Conservation (phyloP, 1,140 invertebrate species). For the Euura saliciscinereae region DNA sequence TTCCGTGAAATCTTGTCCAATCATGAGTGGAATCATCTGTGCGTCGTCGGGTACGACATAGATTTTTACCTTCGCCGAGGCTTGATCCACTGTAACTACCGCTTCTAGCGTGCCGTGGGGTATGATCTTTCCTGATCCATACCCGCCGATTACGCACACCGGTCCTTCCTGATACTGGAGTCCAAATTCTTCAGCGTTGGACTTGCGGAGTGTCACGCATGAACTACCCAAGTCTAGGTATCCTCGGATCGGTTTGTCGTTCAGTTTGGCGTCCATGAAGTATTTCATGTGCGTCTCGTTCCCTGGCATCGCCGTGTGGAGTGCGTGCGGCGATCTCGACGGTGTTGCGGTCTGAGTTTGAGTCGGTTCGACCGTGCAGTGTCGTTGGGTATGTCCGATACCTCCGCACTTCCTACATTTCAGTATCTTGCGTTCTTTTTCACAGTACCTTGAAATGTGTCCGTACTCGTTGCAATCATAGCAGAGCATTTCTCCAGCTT, state of each 20-base stretch:
- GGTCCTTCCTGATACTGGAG: background rate
- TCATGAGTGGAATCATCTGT: conserved; percentile 21
- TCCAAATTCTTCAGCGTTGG: background rate
- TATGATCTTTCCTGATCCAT: conserved; percentile 18
- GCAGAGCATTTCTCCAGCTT: conserved; percentile 14
- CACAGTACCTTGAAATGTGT: conserved; percentile 6
- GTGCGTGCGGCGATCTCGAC: background rate
- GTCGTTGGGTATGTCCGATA: background rate
- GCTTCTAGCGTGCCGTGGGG: conserved; percentile 15
- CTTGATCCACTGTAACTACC: conserved; percentile 12
- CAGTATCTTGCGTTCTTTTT: conserved; percentile 9
- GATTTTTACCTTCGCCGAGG: conserved; percentile 4
- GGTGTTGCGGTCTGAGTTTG: background rate
- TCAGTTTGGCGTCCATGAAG: background rate
- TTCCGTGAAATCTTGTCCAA: conserved; percentile 29
- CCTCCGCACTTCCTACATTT: conserved; percentile 11
- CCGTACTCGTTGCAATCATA: conserved; percentile 19
- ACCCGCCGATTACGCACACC: background rate
- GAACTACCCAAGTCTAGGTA: background rate
- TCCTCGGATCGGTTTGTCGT: background rate
- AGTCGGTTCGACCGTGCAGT: background rate
- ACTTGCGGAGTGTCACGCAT: background rate
- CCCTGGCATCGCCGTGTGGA: background rate
- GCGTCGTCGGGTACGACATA: conserved; percentile 23
- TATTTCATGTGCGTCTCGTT: background rate